phyloP scores from a whole-genome alignment of 2,113 vertebrate genomes.

The Rissa tridactyla region DNA sequence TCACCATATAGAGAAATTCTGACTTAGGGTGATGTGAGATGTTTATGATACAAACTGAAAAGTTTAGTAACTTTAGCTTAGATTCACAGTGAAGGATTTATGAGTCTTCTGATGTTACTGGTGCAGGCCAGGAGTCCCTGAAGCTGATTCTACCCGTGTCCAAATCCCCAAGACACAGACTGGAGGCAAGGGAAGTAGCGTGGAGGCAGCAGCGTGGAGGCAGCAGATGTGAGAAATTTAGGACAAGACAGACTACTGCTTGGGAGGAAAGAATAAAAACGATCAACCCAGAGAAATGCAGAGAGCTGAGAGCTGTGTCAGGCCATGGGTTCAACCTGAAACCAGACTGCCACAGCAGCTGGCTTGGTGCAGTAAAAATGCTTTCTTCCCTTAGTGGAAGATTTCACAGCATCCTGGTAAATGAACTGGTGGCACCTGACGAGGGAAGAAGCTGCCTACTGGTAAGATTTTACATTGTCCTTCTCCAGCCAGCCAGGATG shows the following conservation, averaged over 20 bases:
- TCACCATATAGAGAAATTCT: background rate
- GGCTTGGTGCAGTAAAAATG: background rate
- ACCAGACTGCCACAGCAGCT: background rate
- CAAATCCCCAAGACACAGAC: background rate
- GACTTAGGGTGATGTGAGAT: background rate
- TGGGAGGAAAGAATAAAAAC: background rate
- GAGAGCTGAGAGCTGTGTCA: background rate
- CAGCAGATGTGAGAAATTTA: background rate
- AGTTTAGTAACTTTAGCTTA: background rate
- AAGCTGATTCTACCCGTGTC: fast-evolving
- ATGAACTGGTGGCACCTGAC: background rate
- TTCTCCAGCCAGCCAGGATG: background rate
- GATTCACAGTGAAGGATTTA: background rate
- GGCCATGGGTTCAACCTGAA: background rate
- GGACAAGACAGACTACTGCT: background rate
- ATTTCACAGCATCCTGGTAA: background rate
- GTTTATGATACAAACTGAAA: background rate
- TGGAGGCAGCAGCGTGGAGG: background rate
- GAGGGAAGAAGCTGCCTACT: background rate
- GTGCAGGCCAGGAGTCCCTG: background rate
- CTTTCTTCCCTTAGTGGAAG: background rate
- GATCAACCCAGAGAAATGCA: background rate
- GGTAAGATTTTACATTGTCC: background rate
- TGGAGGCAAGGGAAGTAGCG: background rate
- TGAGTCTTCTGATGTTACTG: background rate